Conservation (phyloP, 2,888 invertebrate species). For the Penaeus monodon region DNA sequence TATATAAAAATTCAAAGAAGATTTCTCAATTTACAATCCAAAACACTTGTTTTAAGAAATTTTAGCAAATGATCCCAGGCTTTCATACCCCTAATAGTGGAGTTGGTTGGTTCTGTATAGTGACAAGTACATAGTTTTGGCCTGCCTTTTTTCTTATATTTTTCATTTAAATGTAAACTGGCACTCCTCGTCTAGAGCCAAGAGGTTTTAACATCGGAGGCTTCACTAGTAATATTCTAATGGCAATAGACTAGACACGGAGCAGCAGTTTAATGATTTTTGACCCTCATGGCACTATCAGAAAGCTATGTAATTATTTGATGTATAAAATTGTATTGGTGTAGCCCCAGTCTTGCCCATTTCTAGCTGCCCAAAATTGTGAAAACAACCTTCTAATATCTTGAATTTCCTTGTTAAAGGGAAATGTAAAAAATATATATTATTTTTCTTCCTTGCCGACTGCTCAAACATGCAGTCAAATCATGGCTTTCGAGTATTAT, state of each 20-base stretch:
- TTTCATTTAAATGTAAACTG: constrained; percentile 5
- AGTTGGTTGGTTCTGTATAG: no score
- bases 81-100: no score
- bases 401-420: constrained; percentile 24
- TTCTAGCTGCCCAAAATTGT: constrained; percentile 41
- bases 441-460: constrained; percentile 16
- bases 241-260: constrained; percentile 3
- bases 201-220: not conserved
- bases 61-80: no score
- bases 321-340: constrained; percentile 33
- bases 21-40: no score
- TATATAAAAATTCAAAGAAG: no score
- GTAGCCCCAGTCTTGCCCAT: constrained; percentile 40
- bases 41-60: no score
- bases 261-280: constrained; percentile 19
- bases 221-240: not conserved
- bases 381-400: constrained; percentile 17
- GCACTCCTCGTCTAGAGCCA: not conserved
- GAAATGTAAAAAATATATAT: constrained; percentile 1
- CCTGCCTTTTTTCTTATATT: no score
- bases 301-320: constrained; percentile 18
- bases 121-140: no score
- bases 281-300: constrained; percentile 19
- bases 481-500: constrained; percentile 16
- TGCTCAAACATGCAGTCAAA: not conserved